Conservation (phyloP, 2,797 vertebrate genomes). For the Capromys pilorides region DNA sequence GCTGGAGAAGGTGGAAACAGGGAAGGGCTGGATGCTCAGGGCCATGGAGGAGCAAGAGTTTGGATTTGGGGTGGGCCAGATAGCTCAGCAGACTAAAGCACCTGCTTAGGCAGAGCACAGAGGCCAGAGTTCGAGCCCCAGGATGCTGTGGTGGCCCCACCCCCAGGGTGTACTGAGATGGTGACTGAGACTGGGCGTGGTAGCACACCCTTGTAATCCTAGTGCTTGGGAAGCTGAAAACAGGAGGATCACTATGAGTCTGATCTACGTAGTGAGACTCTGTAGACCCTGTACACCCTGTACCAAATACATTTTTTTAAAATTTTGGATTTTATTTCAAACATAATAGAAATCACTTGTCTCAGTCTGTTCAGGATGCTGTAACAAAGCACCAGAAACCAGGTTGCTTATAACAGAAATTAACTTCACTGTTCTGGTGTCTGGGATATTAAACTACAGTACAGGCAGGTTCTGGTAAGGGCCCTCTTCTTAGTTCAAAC, state of each 20-base stretch:
- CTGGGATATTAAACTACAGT: background rate
- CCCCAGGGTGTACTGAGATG: too few species aligned
- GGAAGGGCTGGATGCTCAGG: background rate
- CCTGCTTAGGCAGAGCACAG: too few species aligned
- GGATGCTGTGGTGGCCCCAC: too few species aligned
- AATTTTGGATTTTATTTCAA: background rate
- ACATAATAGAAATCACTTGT: background rate
- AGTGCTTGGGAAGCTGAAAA: too few species aligned
- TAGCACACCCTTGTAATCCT: too few species aligned
- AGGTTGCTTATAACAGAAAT: background rate
- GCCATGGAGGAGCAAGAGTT: background rate
- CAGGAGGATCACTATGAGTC: too few species aligned
- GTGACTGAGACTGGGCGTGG: too few species aligned
- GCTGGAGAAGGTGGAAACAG: accelerated
- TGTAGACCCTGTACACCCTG: too few species aligned
- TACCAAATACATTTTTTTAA: background rate
- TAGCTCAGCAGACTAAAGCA: too few species aligned
- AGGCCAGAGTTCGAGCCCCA: too few species aligned
- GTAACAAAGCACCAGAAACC: background rate
- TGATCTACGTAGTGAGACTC: too few species aligned
- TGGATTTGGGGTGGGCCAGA: background rate
- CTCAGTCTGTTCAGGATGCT: background rate
- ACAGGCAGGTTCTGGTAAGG: background rate
- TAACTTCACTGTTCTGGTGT: background rate
- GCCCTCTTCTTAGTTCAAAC: background rate